A percentile compares a stretch with the other conserved stretches of the same genome.
Conservation (phyloP, 2,888 invertebrate species). For the Phaedon cochleariae region DNA sequence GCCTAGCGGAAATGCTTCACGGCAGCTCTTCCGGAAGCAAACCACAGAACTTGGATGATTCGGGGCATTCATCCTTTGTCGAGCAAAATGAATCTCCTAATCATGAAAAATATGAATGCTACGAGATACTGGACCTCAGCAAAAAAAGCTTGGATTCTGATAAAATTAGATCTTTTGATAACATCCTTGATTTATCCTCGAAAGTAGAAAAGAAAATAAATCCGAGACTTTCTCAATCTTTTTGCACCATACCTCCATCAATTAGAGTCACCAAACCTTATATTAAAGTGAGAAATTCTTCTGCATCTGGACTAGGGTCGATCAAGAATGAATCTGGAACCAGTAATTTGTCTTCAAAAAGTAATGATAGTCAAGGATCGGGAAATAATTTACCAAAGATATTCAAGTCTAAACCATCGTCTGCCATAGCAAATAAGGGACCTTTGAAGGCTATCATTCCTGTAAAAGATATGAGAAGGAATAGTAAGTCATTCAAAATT, state of each 20-base stretch:
- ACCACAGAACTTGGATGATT: slow-evolving; percentile 30
- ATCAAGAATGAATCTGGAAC: slow-evolving; percentile 9
- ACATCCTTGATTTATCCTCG: slow-evolving; percentile 2
- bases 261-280: not conserved
- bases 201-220: slow-evolving; percentile 12
- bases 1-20: slow-evolving; percentile 31
- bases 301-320: slow-evolving; percentile 15
- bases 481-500: slow-evolving; percentile 25
- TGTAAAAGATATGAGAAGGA: slow-evolving; percentile 43
- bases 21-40: slow-evolving; percentile 14
- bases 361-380: slow-evolving; percentile 27
- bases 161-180: slow-evolving; percentile 7
- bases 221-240: slow-evolving; percentile 13
- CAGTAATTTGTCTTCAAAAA: slow-evolving; percentile 25
- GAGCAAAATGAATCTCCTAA: slow-evolving; percentile 19
- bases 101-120: slow-evolving; percentile 22
- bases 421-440: slow-evolving; percentile 27
- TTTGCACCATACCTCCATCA: slow-evolving; percentile 10
- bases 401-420: slow-evolving; percentile 27
- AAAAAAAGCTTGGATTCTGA: slow-evolving; percentile 16
- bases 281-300: slow-evolving; percentile 22
- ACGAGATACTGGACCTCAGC: slow-evolving; percentile 29
- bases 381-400: slow-evolving; percentile 11
- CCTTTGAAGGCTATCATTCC: slow-evolving; percentile 45
- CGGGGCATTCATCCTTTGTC: slow-evolving; percentile 38